A percentile compares a stretch with the other conserved stretches of the same genome.
Conservation (phyloP, 2,797 vertebrate genomes). For the Parauchenoglanis punctatus region DNA sequence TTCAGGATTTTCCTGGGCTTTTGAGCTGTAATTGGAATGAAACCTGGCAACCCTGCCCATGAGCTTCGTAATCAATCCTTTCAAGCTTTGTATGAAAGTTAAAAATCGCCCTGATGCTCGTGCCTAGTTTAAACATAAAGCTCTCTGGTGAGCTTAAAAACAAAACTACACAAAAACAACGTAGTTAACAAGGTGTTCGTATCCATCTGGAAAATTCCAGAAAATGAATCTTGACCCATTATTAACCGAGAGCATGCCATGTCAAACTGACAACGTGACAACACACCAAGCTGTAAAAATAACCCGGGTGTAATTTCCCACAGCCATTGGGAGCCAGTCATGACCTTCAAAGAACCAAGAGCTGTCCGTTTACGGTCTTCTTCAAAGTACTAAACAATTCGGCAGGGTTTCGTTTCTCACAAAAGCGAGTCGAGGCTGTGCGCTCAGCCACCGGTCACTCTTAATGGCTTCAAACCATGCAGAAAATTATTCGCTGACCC, state of each 20-base stretch:
- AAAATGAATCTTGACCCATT: not conserved
- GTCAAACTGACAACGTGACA: not conserved
- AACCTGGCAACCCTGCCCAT: no score
- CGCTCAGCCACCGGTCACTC: constrained; percentile 53
- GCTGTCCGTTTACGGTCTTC: not conserved
- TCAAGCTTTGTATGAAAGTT: no score
- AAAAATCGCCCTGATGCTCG: not conserved
- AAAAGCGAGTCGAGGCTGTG: constrained; percentile 21
- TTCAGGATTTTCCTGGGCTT: not conserved
- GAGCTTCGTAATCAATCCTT: no score
- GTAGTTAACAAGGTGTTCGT: not conserved
- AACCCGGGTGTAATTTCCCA: not conserved
- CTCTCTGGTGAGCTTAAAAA: not conserved
- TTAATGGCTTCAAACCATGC: constrained; percentile 62
- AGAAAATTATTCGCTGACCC: constrained; percentile 64
- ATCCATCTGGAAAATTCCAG: not conserved
- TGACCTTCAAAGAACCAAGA: not conserved
- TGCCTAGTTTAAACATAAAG: no score
- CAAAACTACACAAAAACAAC: not conserved
- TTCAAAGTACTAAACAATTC: constrained; percentile 13
- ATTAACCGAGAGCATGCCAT: not conserved
- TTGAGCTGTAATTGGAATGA: no score
- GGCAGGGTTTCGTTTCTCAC: not conserved
- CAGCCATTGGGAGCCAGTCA: not conserved
- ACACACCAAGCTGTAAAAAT: not conserved